Base-by-base conservation (phyloP, 2,797 vertebrate genomes). In the Chromobotia macracanthus region DNA sequence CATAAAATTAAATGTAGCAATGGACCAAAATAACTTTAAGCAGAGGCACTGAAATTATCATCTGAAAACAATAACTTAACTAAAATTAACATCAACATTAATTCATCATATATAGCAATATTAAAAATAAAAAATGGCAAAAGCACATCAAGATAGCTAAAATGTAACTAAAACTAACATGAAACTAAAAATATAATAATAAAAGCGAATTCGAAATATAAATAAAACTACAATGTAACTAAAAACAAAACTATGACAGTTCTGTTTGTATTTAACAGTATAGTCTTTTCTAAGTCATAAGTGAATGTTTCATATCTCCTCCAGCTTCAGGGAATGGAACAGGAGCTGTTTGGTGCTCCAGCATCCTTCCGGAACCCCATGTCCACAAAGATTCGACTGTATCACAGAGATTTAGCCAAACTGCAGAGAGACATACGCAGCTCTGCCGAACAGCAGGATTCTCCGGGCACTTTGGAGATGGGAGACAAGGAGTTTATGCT, bases 301-400 rank as follows among this genome's bases (percentile, higher is more conserved):
- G 5, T 68, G 3, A 48, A 67, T 16, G 4, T 72, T 10, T 13
- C 21, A 4, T 19, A 9, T 56, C 48, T 82, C 18, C 63, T 12
- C 16, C 85, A 99, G 97, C 89, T 99, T 74, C 92, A 92, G 84
- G 96, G 95, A 63, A 98, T 99, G 97, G 97, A 99, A 55, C 93
- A 96, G 51, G 97, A 99, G 81, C 86, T 99, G 83, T 94, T 93
- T 7, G 88, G 87, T 0, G 96, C 97, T 10, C 97, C 97, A 0
- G 23, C 91, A 1, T 87, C 95, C 11, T 98, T 94, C 89, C 91
- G 95, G 70, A 97, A 94, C 69, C 88, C 94, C 16, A 98, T 98
- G 97, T 91, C 91, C 75, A 93, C 94, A 80, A 97, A 96, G 90
- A 85, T 99, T 67, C 94, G 95, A 12, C 88, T 94, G 0, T 97